Conservation (phyloP, 2,797 vertebrate species). For the Steatocranus sp. region DNA sequence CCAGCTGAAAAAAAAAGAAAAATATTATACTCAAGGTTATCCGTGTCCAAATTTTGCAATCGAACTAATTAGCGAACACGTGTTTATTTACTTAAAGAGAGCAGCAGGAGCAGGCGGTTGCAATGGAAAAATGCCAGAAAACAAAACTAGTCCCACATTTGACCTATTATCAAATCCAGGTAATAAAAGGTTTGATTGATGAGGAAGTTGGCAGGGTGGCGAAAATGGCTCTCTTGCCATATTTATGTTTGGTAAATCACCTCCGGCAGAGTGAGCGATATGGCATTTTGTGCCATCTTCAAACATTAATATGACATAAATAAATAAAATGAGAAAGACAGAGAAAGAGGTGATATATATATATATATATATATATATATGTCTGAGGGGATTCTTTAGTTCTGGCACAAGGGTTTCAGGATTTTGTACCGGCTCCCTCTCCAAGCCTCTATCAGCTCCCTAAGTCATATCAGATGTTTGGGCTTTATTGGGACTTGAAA, state of each 20-base stretch:
- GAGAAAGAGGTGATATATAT: constrained; percentile 26
- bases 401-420: constrained; percentile 39
- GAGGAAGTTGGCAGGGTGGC: constrained; percentile 19
- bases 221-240: constrained; percentile 8
- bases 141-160: constrained; percentile 38
- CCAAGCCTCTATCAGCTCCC: constrained; percentile 49
- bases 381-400: constrained; percentile 49
- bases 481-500: constrained; percentile 66
- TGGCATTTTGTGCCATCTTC: constrained; percentile 42
- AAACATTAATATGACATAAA: constrained; percentile 61
- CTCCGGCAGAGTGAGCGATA: constrained; percentile 39
- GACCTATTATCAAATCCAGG: constrained; percentile 31
- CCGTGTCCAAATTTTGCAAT: constrained; percentile 14
- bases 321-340: constrained; percentile 39
- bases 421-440: constrained; percentile 35
- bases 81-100: constrained; percentile 44
- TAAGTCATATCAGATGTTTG: constrained; percentile 67
- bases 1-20: constrained; percentile 1
- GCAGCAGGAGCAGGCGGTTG: constrained; percentile 13
- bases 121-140: constrained; percentile 4
- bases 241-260: constrained; percentile 49
- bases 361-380: constrained; percentile 5
- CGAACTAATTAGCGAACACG: constrained; percentile 26
- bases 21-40: constrained; percentile 10
- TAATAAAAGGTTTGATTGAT: constrained; percentile 52